Evolutionary conservation across 2,888 invertebrate species (phyloP).

Genomic region (Agrotis exclamationis): DNA sequence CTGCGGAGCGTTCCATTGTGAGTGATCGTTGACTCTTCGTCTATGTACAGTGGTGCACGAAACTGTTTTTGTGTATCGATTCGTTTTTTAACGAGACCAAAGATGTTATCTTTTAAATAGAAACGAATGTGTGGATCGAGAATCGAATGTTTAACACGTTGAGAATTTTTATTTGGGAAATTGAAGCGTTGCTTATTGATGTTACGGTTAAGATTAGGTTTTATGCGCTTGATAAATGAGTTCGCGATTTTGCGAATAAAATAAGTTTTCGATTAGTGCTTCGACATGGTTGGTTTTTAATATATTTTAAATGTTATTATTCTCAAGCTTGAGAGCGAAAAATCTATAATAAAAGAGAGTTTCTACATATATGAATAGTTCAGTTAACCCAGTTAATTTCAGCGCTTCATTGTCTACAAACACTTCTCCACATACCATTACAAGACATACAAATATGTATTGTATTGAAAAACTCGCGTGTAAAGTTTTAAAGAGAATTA

Average conservation of each 20-base stretch:
- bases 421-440: constrained; percentile 69
- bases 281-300: constrained; percentile 40
- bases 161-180: constrained; percentile 58
- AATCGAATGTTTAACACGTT: constrained; percentile 63
- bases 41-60: constrained; percentile 83
- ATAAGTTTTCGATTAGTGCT: constrained; percentile 30
- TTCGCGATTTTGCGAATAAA: constrained; percentile 49
- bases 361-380: background rate
- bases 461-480: constrained; percentile 82
- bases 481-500: constrained; percentile 73
- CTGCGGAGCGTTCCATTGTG: constrained; percentile 87
- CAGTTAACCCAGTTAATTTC: background rate
- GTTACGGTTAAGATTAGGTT: constrained; percentile 51
- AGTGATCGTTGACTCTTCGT: constrained; percentile 87
- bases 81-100: constrained; percentile 72
- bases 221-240: constrained; percentile 51
- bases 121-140: constrained; percentile 68
- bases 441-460: constrained; percentile 74
- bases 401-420: constrained; percentile 12
- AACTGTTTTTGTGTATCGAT: constrained; percentile 84
- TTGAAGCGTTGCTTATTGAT: constrained; percentile 53
- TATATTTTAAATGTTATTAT: constrained; percentile 6
- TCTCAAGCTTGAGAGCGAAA: background rate
- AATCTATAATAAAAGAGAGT: background rate
- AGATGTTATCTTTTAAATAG: constrained; percentile 75